Evolutionary conservation across 2,888 invertebrate species (phyloP), one percentile per base, ranked within the genome.

Genomic region (Phoronis australis): DNA sequence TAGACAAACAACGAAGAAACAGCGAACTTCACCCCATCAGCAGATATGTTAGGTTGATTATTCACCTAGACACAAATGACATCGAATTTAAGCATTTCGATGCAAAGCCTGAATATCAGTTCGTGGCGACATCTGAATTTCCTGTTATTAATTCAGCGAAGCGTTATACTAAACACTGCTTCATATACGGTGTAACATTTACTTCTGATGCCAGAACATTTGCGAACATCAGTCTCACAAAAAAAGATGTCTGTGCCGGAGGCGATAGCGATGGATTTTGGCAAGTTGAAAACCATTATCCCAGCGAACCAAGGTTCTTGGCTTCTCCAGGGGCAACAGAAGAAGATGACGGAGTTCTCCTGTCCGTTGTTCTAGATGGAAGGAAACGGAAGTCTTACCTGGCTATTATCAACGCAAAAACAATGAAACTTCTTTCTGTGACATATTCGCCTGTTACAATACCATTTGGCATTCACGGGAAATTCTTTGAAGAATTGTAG

Each of bases 391-490:
- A 44, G 40, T 64, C 65, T 21, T 72, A 68, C 51, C 37, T 73
- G 21, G 60, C 60, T 4, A 55, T 72, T 1, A 51, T 71, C 5
- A 64, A 72, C 49, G 69, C 71, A 0, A 52, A 41, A 24, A 64
- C 60, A 5, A 58, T 74, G 61, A 55, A 54, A 12, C 35, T 58
- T 1, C 51, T 66, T 4, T 68, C 60, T 51, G 47, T 43, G 20
- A 67, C 67, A 0, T 55, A 60, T 37, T 48, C 71, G 15, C 72
- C 72, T 1, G 66, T 64, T 1, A 37, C 57, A 9, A 55, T 74
- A 15, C 73, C 74, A 4, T 72, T 66, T 44, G 64, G 64, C 25
- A 51, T 74, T 6, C 74, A 74, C 50, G 73, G 74, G 9, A 47
- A 64, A 39, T 71, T 69, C 44, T 71, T 70, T 42, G 51, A 56